These are phyloP conservation scores for Ctenicera cuprea DNA, from an alignment of 2,888 invertebrate genomes.

Conservation along the genomic window DNA sequence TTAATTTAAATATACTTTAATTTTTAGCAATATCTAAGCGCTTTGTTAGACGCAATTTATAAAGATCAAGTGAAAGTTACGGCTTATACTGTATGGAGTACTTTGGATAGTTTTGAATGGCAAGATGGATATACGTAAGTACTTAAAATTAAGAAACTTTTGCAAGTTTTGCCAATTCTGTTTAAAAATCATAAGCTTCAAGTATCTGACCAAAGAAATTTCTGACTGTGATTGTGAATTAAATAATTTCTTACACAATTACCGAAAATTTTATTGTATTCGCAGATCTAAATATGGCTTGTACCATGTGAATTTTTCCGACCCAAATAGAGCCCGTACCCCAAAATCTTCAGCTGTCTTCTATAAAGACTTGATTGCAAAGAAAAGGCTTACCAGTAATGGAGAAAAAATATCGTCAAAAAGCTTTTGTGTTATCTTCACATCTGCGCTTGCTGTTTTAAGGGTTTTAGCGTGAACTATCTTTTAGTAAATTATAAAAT, in stretches of 20 bases:
- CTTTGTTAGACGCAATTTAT: constrained; percentile 36
- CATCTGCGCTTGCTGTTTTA: background rate
- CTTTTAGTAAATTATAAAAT: too few species aligned
- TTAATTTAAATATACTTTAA: background rate
- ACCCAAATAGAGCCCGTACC: constrained; percentile 75
- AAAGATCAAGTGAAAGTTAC: constrained; percentile 64
- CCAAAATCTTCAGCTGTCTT: constrained; percentile 78
- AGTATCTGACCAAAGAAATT: too few species aligned
- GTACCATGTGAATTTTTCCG: constrained; percentile 79
- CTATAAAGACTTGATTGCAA: constrained; percentile 66
- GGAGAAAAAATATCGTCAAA: constrained; percentile 55
- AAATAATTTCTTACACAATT: constrained; percentile 54
- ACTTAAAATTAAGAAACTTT: too few species aligned
- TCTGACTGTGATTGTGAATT: too few species aligned
- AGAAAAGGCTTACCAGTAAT: too few species aligned
- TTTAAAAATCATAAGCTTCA: too few species aligned
- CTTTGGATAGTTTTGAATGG: constrained; percentile 88
- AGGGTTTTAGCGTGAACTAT: too few species aligned
- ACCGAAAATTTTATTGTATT: constrained; percentile 62
- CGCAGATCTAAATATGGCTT: constrained; percentile 80
- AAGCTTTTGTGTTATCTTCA: background rate
- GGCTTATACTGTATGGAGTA: constrained; percentile 83
- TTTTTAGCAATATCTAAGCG: constrained; percentile 38
- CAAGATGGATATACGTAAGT: constrained; percentile 80
- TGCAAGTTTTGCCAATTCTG: too few species aligned